phyloP scores from a whole-genome alignment of 2,797 vertebrate genomes.

The Hyperoplus lanceolatus region DNA sequence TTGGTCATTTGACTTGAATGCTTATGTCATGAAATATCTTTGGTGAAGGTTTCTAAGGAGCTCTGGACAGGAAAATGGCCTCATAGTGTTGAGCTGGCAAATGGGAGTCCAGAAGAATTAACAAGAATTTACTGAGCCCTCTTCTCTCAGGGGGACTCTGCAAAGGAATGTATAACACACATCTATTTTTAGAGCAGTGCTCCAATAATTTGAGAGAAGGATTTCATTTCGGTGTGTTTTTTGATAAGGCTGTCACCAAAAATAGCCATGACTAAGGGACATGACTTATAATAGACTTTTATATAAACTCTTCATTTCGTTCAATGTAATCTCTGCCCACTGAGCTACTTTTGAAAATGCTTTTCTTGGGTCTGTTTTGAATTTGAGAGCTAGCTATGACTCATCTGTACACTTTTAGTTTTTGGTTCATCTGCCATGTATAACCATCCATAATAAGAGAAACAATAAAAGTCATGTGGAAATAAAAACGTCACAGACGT shows the following conservation, averaged over 20 bases:
- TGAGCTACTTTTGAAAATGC: not conserved
- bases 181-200: slow-evolving; percentile 50
- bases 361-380: not conserved
- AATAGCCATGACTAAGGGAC: slow-evolving; percentile 34
- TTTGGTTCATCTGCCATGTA: not conserved
- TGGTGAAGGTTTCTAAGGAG: not conserved
- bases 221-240: slow-evolving; percentile 38
- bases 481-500: not conserved
- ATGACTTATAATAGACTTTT: not conserved
- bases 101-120: not conserved
- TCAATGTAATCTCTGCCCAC: not conserved
- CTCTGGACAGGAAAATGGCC: not conserved
- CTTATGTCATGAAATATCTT: not conserved
- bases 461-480: not conserved
- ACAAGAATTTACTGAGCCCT: slow-evolving; percentile 23
- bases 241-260: not conserved
- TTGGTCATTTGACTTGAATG: not conserved
- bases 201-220: slow-evolving; percentile 22
- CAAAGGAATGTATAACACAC: slow-evolving; percentile 41
- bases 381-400: not conserved
- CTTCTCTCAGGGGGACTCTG: slow-evolving; percentile 3
- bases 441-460: not conserved
- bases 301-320: not conserved
- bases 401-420: not conserved
- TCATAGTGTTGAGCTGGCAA: not conserved